phyloP scores from a whole-genome alignment of 2,888 invertebrate species.

The Gymnoscelis rufifasciata region DNA sequence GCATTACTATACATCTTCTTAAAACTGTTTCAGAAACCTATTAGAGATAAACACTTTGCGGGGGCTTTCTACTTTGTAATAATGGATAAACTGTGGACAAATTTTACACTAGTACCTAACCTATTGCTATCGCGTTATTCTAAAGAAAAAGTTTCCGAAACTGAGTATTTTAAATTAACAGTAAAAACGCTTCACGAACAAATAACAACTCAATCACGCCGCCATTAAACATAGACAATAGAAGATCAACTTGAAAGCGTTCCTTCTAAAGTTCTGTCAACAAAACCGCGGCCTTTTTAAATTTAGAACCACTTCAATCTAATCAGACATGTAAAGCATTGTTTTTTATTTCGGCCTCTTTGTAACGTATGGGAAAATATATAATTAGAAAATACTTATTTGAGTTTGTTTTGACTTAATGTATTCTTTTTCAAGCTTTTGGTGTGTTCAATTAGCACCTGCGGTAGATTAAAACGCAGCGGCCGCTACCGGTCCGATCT shows the following conservation, averaged over 20 bases:
- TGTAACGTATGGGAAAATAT: slow-evolving; percentile 75
- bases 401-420: slow-evolving; percentile 77
- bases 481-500: slow-evolving; percentile 53
- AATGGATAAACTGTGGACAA: neutral
- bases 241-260: slow-evolving; percentile 57
- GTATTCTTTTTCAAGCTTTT: slow-evolving; percentile 66
- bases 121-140: no score
- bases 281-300: slow-evolving; percentile 63
- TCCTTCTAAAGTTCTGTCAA: slow-evolving; percentile 57
- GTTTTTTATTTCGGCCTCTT: slow-evolving; percentile 60
- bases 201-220: slow-evolving; percentile 58
- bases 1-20: no score
- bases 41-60: no score
- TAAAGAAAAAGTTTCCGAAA: no score
- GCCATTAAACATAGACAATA: slow-evolving; percentile 63
- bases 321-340: slow-evolving; percentile 74
- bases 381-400: slow-evolving; percentile 78
- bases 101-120: no score
- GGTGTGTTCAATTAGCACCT: slow-evolving; percentile 70
- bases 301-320: slow-evolving; percentile 75
- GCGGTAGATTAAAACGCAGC: slow-evolving; percentile 15
- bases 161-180: neutral
- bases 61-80: neutral
- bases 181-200: neutral
- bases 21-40: no score